A percentile compares a stretch with the other conserved stretches of the same genome.
Evolutionary conservation across 2,888 invertebrate genomes (phyloP).

Genomic region (Scotopteryx bipunctaria): DNA sequence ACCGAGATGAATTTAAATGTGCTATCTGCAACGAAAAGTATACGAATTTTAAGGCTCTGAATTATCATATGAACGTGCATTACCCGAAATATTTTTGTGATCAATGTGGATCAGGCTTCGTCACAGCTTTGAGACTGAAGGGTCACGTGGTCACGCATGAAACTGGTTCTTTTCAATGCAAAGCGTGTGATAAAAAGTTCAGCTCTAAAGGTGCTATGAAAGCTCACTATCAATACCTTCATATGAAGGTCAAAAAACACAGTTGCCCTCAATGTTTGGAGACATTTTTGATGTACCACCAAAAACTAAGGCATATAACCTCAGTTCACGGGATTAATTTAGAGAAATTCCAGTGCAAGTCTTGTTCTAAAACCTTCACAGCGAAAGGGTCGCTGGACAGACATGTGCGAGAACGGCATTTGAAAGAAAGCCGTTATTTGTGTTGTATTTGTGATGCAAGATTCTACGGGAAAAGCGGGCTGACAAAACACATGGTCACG

Average conservation of each 20-base stretch:
- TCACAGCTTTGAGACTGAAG: constrained; percentile 29
- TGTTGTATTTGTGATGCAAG: constrained; percentile 14
- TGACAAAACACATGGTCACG: constrained; percentile 43
- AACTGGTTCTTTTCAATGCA: constrained; percentile 65
- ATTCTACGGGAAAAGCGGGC: constrained; percentile 9
- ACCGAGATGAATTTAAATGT: constrained; percentile 15
- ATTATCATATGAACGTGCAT: constrained; percentile 57
- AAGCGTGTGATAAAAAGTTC: constrained; percentile 77
- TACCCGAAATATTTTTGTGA: constrained; percentile 57
- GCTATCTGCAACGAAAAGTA: constrained; percentile 17
- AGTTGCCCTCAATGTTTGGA: constrained; percentile 70
- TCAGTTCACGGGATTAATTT: constrained; percentile 63
- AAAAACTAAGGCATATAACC: constrained; percentile 69
- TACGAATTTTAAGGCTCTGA: constrained; percentile 25
- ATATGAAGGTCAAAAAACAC: constrained; percentile 71
- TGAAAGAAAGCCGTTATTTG: constrained; percentile 20
- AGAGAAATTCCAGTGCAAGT: constrained; percentile 68
- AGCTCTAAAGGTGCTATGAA: constrained; percentile 71
- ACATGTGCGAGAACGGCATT: constrained; percentile 15
- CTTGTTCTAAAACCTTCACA: constrained; percentile 67
- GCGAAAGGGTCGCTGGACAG: constrained; percentile 61
- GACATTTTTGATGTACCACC: constrained; percentile 67
- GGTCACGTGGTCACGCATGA: constrained; percentile 17
- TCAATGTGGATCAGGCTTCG: constrained; percentile 40
- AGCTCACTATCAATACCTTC: constrained; percentile 74